Evolutionary conservation across 2,797 vertebrate genomes (phyloP).

Genomic region (Macroramphosus scolopax): DNA sequence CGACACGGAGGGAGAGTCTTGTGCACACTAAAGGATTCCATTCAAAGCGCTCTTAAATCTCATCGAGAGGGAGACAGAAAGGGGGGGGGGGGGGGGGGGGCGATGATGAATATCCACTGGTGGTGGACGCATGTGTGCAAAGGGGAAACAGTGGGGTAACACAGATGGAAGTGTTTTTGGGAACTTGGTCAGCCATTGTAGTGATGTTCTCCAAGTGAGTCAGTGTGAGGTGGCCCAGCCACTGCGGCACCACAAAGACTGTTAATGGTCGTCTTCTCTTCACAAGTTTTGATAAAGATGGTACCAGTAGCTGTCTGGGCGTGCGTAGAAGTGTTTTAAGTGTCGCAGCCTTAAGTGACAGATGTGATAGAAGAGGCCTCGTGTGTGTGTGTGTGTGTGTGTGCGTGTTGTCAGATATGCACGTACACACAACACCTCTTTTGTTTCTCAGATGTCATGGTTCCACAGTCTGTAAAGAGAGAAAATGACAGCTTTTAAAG

Average conservation of each 20-base stretch:
- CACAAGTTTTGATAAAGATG: conserved; percentile 44
- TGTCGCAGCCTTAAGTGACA: conserved; percentile 14
- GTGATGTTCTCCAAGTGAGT: conserved; percentile 64
- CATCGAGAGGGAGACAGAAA: conserved; percentile 42
- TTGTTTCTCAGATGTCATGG: conserved; percentile 28
- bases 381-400: conserved; percentile 9
- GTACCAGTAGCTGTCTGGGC: conserved; percentile 35
- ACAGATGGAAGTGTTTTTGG: conserved; percentile 74
- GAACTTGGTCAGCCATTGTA: conserved; percentile 70
- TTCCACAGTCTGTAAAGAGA: conserved; percentile 34
- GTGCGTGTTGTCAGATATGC: conserved; percentile 33
- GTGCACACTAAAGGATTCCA: conserved; percentile 75
- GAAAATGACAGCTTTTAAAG: conserved; percentile 33
- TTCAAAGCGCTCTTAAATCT: conserved; percentile 72
- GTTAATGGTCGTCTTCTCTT: conserved; percentile 23
- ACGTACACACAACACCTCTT: conserved; percentile 22
- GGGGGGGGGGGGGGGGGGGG: conserved; percentile 10
- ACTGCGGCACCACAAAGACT: conserved; percentile 40
- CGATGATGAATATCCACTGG: conserved; percentile 66
- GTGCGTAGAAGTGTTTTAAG: conserved; percentile 13
- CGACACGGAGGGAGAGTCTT: conserved; percentile 70
- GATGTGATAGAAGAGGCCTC: background rate
- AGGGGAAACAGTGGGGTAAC: conserved; percentile 61
- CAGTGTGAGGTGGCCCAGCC: conserved; percentile 60
- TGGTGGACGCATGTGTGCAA: conserved; percentile 67